Conservation (phyloP, 2,888 invertebrate species). For the Dolomedes plantarius region DNA sequence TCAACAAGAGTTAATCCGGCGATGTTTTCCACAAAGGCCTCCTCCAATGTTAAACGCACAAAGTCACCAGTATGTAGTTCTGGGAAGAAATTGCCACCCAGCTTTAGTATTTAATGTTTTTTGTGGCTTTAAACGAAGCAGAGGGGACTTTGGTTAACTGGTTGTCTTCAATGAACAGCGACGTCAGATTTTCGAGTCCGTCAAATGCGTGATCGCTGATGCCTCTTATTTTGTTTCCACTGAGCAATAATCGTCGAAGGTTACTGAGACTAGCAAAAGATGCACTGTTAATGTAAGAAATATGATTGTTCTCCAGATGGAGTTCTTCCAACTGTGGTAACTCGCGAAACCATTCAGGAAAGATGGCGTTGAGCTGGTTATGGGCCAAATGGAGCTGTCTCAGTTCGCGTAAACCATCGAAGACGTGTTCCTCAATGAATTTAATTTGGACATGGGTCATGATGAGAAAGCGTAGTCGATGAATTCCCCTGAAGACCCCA, state of each 20-base stretch:
- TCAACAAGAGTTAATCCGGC: conserved; percentile 77
- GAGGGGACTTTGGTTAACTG: conserved; percentile 71
- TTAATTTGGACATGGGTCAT: conserved; percentile 76
- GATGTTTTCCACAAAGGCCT: conserved; percentile 76
- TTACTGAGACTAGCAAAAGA: conserved; percentile 75
- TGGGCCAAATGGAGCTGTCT: conserved; percentile 75
- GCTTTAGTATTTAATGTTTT: conserved; percentile 69
- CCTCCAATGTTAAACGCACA: conserved; percentile 75
- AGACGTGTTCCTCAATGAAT: conserved; percentile 77
- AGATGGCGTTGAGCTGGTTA: conserved; percentile 76
- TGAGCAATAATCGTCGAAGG: conserved; percentile 75
- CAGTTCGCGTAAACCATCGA: conserved; percentile 76
- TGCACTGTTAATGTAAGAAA: conserved; percentile 75
- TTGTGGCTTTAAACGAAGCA: conserved; percentile 68
- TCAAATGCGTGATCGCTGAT: conserved; percentile 76
- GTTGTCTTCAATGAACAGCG: conserved; percentile 72
- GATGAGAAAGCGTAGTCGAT: conserved; percentile 75
- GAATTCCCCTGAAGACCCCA: conserved; percentile 77
- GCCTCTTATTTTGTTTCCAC: conserved; percentile 75
- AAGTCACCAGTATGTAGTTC: conserved; percentile 74
- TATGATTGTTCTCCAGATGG: conserved; percentile 76
- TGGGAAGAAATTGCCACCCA: conserved; percentile 74
- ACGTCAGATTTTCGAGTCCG: conserved; percentile 75
- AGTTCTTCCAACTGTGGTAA: conserved; percentile 75
- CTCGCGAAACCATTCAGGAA: conserved; percentile 77